Percentiles rank a stretch among this genome's conserved stretches.
Evolutionary conservation across 2,888 invertebrate genomes (phyloP).

Genomic region (Drosophila picticornis): DNA sequence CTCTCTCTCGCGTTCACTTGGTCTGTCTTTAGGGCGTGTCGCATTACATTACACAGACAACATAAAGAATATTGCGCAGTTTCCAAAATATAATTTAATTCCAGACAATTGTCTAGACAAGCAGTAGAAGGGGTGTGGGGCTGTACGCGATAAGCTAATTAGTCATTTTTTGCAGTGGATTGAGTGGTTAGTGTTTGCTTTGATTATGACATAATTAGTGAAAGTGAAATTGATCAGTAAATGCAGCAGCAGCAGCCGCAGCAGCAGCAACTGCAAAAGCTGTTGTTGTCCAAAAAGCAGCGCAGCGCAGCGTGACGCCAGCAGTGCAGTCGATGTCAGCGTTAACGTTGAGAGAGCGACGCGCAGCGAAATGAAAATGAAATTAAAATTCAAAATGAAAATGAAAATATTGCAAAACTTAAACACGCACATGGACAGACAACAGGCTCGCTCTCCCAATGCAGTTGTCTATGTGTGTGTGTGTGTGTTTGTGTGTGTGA

Average conservation of each 20-base stretch:
- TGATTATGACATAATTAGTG: slow-evolving; percentile 82
- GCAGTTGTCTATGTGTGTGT: slow-evolving; percentile 3
- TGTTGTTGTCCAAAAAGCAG: slow-evolving; percentile 35
- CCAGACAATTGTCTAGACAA: slow-evolving; percentile 46
- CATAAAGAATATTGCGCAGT: slow-evolving; percentile 67
- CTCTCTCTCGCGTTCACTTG: background rate
- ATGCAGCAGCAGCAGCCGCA: slow-evolving; percentile 12
- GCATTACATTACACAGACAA: slow-evolving; percentile 40
- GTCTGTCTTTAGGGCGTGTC: slow-evolving; percentile 3
- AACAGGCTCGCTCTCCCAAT: slow-evolving; percentile 19
- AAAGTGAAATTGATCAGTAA: slow-evolving; percentile 75
- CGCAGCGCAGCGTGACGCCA: slow-evolving; percentile 54
- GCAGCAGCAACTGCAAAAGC: slow-evolving; percentile 11
- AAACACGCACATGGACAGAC: slow-evolving; percentile 49
- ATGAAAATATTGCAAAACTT: slow-evolving; percentile 79
- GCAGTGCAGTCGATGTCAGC: slow-evolving; percentile 19
- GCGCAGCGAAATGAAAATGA: slow-evolving; percentile 72
- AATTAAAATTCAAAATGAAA: slow-evolving; percentile 77
- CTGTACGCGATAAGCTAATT: background rate
- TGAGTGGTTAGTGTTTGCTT: slow-evolving; percentile 46
- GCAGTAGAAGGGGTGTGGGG: background rate
- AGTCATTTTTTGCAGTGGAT: slow-evolving; percentile 29
- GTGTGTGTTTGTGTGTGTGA: slow-evolving; percentile 37
- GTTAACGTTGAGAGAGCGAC: slow-evolving; percentile 34
- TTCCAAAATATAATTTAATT: slow-evolving; percentile 34